These are phyloP conservation scores for Nesometra sesokonis DNA, from an alignment of 35 echinoderm and acorn worm genomes.

Conservation along the genomic window DNA sequence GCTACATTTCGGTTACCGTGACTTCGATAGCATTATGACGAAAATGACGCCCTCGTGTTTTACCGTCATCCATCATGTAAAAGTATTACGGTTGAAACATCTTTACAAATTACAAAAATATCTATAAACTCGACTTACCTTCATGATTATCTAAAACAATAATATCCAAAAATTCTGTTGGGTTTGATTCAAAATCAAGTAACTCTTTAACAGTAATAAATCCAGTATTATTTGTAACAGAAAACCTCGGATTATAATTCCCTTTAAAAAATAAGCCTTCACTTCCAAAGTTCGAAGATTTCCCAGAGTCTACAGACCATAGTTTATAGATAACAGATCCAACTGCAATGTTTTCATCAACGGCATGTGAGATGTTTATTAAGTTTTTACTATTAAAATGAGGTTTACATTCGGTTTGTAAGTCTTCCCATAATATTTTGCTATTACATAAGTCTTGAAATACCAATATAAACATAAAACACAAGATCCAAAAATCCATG, in stretches of 20 bases:
- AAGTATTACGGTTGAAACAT: too few species aligned
- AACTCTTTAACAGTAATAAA: not conserved
- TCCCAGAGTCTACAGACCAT: not conserved
- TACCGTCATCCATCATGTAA: too few species aligned
- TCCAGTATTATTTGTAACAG: not conserved
- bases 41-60: too few species aligned
- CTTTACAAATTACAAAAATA: too few species aligned
- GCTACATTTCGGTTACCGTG: too few species aligned
- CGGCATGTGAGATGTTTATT: not conserved
- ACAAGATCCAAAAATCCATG: not conserved
- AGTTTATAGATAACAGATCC: not conserved
- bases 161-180: not conserved
- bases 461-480: not conserved
- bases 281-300: not conserved
- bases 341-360: not conserved
- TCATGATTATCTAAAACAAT: not conserved
- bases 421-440: not conserved
- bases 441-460: not conserved
- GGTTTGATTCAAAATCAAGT: not conserved
- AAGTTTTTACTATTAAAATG: not conserved
- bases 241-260: not conserved
- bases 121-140: not conserved
- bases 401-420: not conserved
- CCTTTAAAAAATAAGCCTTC: not conserved
- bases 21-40: too few species aligned